phyloP scores from a whole-genome alignment of 2,888 invertebrate genomes.

The Nysson spinosus region DNA sequence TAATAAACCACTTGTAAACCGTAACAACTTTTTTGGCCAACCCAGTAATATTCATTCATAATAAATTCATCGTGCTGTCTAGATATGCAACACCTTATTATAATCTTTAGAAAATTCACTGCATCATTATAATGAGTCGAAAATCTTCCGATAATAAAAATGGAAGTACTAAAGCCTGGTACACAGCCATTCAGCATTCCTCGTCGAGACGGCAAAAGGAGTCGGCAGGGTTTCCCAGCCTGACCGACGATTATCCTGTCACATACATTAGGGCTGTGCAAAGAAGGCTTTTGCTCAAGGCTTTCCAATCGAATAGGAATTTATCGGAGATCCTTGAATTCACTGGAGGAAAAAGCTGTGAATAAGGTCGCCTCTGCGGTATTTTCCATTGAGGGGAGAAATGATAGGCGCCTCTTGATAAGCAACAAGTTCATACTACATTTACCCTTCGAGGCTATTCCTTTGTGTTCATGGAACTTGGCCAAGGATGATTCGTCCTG shows the following conservation, averaged over 20 bases:
- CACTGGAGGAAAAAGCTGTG: constrained; percentile 35
- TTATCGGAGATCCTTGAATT: constrained; percentile 44
- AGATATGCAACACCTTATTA: no score
- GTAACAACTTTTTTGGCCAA: no score
- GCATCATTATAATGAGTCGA: neutral
- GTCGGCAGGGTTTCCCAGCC: constrained; percentile 2
- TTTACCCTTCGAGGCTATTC: constrained; percentile 44
- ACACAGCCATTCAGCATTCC: neutral
- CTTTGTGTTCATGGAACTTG: constrained; percentile 64
- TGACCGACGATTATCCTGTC: constrained; percentile 11
- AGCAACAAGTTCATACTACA: constrained; percentile 62
- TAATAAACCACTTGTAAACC: no score
- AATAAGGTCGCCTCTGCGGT: constrained; percentile 27
- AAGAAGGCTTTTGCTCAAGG: constrained; percentile 2
- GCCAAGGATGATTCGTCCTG: constrained; percentile 56
- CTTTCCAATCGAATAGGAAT: constrained; percentile 23
- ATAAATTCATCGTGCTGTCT: no score
- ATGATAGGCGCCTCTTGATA: constrained; percentile 49
- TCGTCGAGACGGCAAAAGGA: neutral
- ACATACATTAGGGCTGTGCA: neutral
- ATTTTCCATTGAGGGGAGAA: constrained; percentile 27
- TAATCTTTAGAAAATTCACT: no score
- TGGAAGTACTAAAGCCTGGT: neutral
- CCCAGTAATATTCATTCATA: no score
- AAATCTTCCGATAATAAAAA: neutral